phyloP scores from a whole-genome alignment of 2,888 invertebrate species.

The Ophioninae sp. region DNA sequence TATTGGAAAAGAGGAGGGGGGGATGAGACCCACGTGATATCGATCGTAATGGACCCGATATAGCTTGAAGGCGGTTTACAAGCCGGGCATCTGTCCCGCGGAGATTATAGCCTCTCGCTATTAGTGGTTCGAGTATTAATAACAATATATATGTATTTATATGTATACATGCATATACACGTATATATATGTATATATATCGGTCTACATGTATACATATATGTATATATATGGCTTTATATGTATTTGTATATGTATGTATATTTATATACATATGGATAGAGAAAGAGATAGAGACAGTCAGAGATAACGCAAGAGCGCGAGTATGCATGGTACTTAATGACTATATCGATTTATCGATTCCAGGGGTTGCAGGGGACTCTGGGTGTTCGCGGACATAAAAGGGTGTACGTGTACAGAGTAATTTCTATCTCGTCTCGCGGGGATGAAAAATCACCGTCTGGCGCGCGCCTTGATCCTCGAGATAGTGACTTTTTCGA shows the following conservation, averaged over 20 bases:
- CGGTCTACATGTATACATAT: no score
- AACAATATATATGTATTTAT: conserved; percentile 53
- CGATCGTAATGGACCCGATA: conserved; percentile 62
- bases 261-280: not conserved
- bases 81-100: conserved; percentile 67
- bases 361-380: conserved; percentile 36
- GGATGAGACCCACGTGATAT: conserved; percentile 56
- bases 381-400: not conserved
- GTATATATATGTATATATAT: no score
- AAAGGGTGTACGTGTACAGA: conserved; percentile 19
- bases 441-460: conserved; percentile 37
- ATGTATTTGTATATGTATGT: conserved; percentile 22
- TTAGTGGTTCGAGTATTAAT: conserved; percentile 69
- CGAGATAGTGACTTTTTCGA: conserved; percentile 8
- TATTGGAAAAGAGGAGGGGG: not conserved
- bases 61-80: conserved; percentile 61
- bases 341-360: conserved; percentile 68
- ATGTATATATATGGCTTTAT: no score
- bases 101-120: conserved; percentile 67
- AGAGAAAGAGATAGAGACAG: conserved; percentile 38
- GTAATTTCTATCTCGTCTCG: conserved; percentile 38
- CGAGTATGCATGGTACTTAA: conserved; percentile 66
- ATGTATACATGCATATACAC: not conserved
- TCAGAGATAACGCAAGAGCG: conserved; percentile 55
- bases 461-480: conserved; percentile 32